A percentile compares a stretch with the other conserved stretches of the same genome.
phyloP scores from a whole-genome alignment of 1,140 invertebrate species.

The Drosophila obscura region DNA sequence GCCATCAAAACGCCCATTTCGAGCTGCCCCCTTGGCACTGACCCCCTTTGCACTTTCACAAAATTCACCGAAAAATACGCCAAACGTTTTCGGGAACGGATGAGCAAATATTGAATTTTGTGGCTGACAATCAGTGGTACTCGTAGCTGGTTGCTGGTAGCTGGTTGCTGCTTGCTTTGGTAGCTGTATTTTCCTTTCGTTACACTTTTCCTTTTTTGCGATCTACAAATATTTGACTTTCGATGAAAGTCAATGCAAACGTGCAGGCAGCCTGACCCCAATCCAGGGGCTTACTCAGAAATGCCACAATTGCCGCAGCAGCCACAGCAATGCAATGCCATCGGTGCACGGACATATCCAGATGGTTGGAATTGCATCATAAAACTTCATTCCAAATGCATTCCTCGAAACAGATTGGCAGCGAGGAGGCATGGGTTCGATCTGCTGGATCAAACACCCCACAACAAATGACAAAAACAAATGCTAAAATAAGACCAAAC shows the following conservation, averaged over 20 bases:
- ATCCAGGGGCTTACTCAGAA: conserved; percentile 53
- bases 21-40: conserved; percentile 52
- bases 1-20: conserved; percentile 57
- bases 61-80: conserved; percentile 46
- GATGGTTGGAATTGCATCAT: conserved; percentile 65
- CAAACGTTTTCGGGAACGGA: conserved; percentile 47
- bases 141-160: not conserved
- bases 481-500: conserved; percentile 3
- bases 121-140: conserved; percentile 24
- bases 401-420: conserved; percentile 2
- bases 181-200: conserved; percentile 66
- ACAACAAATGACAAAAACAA: conserved; percentile 36
- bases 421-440: conserved; percentile 15
- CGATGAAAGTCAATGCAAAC: conserved; percentile 71
- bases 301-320: conserved; percentile 10
- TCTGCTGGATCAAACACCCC: conserved; percentile 38
- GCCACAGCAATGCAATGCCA: too few relatives aligned
- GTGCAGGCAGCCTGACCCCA: conserved; percentile 65
- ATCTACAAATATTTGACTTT: conserved; percentile 79
- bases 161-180: not conserved
- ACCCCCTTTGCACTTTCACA: conserved; percentile 66
- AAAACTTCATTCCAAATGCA: conserved; percentile 55
- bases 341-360: conserved; percentile 47
- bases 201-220: conserved; percentile 73
- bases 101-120: conserved; percentile 74